Evolutionary conservation across 2,888 invertebrate genomes (phyloP).

Genomic region (Odontothrips loti): DNA sequence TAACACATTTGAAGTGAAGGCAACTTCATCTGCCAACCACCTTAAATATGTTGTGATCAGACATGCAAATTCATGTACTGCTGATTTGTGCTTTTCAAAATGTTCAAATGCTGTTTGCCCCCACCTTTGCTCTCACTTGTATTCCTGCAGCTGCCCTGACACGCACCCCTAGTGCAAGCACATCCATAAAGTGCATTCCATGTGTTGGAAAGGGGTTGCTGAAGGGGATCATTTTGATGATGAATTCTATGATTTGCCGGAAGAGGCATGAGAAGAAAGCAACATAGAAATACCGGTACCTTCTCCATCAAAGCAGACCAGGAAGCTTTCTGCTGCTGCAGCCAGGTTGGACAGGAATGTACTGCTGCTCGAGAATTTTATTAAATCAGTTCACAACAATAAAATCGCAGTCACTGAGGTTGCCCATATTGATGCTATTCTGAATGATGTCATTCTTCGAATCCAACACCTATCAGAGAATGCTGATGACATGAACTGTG

Average conservation of each 20-base stretch:
- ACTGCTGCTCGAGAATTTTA: background rate
- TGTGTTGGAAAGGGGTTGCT: no score
- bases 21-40: background rate
- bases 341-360: background rate
- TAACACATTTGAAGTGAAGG: background rate
- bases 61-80: background rate
- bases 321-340: background rate
- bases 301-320: background rate
- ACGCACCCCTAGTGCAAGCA: no score
- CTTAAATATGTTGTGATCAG: background rate
- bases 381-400: background rate
- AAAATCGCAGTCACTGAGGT: background rate
- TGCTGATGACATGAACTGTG: background rate
- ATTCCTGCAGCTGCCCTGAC: background rate
- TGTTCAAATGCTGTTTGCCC: background rate
- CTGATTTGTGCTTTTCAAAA: background rate
- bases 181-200: no score
- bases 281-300: background rate
- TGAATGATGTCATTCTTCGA: background rate
- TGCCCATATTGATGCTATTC: background rate
- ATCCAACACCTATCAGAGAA: background rate
- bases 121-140: background rate
- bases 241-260: background rate
- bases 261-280: background rate
- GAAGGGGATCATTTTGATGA: background rate